Evolutionary conservation across 2,888 invertebrate genomes (phyloP).

Genomic region (Pyralis farinalis): DNA sequence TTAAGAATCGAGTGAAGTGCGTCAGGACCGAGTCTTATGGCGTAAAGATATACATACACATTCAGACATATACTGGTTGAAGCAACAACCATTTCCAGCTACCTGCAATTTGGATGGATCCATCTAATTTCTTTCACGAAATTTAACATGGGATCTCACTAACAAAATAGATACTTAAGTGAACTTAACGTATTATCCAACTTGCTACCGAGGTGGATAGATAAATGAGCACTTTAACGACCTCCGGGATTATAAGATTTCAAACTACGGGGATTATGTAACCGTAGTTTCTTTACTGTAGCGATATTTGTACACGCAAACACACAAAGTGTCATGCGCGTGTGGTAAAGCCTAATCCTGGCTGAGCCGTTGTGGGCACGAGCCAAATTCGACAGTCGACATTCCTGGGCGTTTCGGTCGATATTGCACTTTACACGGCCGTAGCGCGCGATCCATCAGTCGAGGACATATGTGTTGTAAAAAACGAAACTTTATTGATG

Average conservation of each 20-base stretch:
- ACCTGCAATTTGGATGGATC: too few species aligned
- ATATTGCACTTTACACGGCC: conserved; percentile 14
- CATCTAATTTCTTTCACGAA: neutral
- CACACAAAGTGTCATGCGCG: conserved; percentile 11
- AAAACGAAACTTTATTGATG: neutral
- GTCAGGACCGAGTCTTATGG: too few species aligned
- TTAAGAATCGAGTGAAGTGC: too few species aligned
- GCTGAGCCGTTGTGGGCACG: conserved; percentile 33
- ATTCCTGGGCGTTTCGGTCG: conserved; percentile 26
- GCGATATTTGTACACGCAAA: neutral
- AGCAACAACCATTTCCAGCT: too few species aligned
- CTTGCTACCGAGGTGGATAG: neutral
- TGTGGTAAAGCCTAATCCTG: conserved; percentile 33
- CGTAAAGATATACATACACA: too few species aligned
- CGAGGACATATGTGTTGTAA: neutral
- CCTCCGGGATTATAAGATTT: neutral
- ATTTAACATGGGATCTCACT: conserved; percentile 1
- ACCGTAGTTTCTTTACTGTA: neutral
- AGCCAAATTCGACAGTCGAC: conserved; percentile 25
- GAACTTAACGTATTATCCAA: neutral
- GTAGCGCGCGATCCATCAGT: conserved; percentile 3
- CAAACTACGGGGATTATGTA: neutral
- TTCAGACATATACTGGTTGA: too few species aligned
- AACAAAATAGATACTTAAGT: conserved; percentile 1
- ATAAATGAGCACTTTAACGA: neutral